Evolutionary conservation across 2,797 vertebrate species (phyloP), one percentile per base, ranked within the genome.

Genomic region (Danio choprae): DNA sequence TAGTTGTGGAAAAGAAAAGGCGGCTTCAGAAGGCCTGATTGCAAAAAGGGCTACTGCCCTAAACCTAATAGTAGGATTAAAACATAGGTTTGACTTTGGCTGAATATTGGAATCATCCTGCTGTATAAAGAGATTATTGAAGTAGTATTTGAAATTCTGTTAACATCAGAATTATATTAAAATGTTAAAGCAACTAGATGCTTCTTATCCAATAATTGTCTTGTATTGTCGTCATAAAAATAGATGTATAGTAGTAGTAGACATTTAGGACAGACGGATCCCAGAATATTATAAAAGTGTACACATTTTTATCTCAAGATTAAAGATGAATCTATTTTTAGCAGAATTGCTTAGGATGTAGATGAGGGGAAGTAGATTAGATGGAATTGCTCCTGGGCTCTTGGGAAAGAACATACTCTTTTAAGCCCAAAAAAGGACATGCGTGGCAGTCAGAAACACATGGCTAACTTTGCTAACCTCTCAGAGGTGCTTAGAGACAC

Each of bases 361-460:
- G 83, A 84, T 79, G 58, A 83, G 81, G 74, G 64, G 63, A 86
- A 83, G 81, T 83, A 72, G 85, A 86, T 86, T 83, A 81, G 70
- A 80, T 74, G 51, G 59, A 83, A 81, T 60, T 71, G 79, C 84
- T 81, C 70, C 55, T 81, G 67, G 81, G 79, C 69, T 82, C 75
- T 84, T 74, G 74, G 68, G 73, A 69, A 80, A 71, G 70, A 81
- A 79, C 82, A 83, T 36, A 43, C 77, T 74, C 75, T 82, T 84
- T 84, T 84, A 84, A 81, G 83, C 79, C 83, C 81, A 77, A 84
- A 85, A 85, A 87, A 86, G 85, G 84, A 40, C 76, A 86, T 74
- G 62, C n/a, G 62, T 69, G 69, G n/a, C 63, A 67, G 73, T 55
- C 46, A 74, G 75, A 76, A 71, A 82, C 68, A 77, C 63, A 81